Conservation (phyloP, 2,888 invertebrate genomes). For the Tiphia femorata region DNA sequence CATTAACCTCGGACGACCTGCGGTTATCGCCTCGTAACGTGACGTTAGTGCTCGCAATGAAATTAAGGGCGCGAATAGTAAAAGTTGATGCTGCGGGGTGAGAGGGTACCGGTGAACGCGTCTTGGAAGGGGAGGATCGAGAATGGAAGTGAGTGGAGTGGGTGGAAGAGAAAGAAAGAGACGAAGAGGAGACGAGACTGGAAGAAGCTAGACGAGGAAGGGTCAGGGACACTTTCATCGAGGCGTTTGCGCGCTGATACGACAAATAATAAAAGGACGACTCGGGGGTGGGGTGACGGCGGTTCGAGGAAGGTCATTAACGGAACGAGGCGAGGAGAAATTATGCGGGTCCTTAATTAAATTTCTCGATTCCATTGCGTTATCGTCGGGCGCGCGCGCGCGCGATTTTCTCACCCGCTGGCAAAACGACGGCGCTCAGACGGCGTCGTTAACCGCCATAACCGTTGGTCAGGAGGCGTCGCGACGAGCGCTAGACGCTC, state of each 20-base stretch:
- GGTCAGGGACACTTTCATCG: conserved; percentile 41
- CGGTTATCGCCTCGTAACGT: conserved; percentile 33
- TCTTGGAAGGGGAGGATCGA: conserved; percentile 1
- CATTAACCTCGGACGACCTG: conserved; percentile 37
- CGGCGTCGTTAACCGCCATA: conserved; percentile 44
- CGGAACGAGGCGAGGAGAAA: conserved; percentile 43
- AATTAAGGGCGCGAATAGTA: conserved; percentile 43
- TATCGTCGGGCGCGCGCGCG: conserved; percentile 35
- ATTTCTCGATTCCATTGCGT: conserved; percentile 51
- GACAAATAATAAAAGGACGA: conserved; percentile 41
- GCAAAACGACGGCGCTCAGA: conserved; percentile 43
- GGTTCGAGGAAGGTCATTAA: conserved; percentile 42
- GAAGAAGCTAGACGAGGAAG: background rate
- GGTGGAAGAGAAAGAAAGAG: background rate
- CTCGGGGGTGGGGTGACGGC: too few relatives aligned
- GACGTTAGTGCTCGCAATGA: conserved; percentile 29
- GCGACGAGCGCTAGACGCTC: too few relatives aligned
- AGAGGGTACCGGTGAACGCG: conserved; percentile 11
- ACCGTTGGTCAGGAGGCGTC: conserved; percentile 36
- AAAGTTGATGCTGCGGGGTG: conserved; percentile 16
- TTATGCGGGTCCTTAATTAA: conserved; percentile 54
- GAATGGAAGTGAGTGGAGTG: background rate
- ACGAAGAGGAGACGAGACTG: background rate
- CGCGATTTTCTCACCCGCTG: too few relatives aligned
- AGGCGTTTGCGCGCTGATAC: conserved; percentile 39